These are phyloP conservation scores for Actinia tenebrosa DNA, from an alignment of 64 coral and sea anemone species.

Conservation along the genomic window DNA sequence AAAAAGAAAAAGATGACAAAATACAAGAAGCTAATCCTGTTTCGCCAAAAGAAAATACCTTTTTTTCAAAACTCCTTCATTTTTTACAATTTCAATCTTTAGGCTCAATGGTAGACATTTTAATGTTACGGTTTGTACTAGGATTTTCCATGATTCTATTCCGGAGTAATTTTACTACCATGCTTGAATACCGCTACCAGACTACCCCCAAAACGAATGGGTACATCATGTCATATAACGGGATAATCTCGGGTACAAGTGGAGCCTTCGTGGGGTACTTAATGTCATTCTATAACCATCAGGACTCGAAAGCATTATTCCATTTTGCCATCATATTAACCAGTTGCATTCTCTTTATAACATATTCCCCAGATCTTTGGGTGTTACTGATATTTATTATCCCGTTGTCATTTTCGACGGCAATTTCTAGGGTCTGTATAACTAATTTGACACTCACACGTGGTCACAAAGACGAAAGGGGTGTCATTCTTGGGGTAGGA, in stretches of 20 bases:
- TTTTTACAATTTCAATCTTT: conserved; percentile 42
- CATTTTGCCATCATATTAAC: conserved; percentile 65
- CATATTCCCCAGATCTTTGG: conserved; percentile 74
- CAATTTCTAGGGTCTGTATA: conserved; percentile 63
- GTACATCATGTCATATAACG: conserved; percentile 90
- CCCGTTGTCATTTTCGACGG: conserved; percentile 78
- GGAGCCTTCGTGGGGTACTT: conserved; percentile 69
- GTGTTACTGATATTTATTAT: conserved; percentile 56
- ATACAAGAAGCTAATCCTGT: background rate
- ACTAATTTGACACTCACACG: conserved; percentile 77
- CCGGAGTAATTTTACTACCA: conserved; percentile 76
- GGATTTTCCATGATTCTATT: conserved; percentile 90
- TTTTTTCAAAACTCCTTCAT: background rate
- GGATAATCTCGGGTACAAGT: conserved; percentile 62
- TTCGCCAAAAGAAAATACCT: background rate
- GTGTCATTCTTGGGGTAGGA: conserved; percentile 76
- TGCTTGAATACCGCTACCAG: conserved; percentile 80
- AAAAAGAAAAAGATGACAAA: background rate
- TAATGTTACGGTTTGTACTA: conserved; percentile 85
- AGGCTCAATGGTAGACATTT: conserved; percentile 43
- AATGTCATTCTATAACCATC: conserved; percentile 52
- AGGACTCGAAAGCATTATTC: conserved; percentile 79
- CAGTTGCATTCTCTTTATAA: conserved; percentile 62
- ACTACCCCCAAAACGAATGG: conserved; percentile 81
- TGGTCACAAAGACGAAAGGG: conserved; percentile 69